Evolutionary conservation across 2,113 vertebrate genomes (phyloP).

Genomic region (Lepus americanus): DNA sequence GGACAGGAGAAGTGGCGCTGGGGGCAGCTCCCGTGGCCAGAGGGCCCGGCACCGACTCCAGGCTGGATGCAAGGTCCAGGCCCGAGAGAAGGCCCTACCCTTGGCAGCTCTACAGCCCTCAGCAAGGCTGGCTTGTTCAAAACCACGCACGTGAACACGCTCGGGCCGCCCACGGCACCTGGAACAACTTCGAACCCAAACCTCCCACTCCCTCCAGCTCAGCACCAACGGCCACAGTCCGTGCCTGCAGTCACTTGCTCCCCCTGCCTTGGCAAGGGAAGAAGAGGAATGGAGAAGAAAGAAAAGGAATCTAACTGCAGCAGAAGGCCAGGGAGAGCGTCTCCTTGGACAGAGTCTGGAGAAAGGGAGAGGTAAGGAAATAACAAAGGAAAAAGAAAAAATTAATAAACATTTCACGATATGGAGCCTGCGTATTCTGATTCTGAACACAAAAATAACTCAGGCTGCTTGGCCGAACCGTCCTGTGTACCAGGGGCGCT

Average conservation of each 20-base stretch:
- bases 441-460: conserved; percentile 82
- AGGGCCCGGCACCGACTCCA: neutral
- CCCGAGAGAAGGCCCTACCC: neutral
- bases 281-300: conserved; percentile 59
- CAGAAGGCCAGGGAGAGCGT: conserved; percentile 82
- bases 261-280: conserved; percentile 60
- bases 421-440: conserved; percentile 85
- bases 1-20: conserved; percentile 70
- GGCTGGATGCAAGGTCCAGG: neutral
- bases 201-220: neutral
- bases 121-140: neutral
- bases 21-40: conserved; percentile 43
- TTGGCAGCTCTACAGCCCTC: neutral
- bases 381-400: conserved; percentile 80
- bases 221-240: neutral
- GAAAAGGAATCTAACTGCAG: conserved; percentile 78
- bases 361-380: conserved; percentile 76
- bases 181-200: conserved; percentile 21
- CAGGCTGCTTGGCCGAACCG: conserved; percentile 82
- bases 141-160: neutral
- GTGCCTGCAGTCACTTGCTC: conserved; percentile 75
- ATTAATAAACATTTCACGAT: conserved; percentile 84
- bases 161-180: conserved; percentile 7
- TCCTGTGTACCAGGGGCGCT: conserved; percentile 82
- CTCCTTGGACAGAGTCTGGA: conserved; percentile 84